A percentile compares a stretch with the other conserved stretches of the same genome.
Conservation (phyloP, 1,140 invertebrate species). For the Trichonephila inaurata region DNA sequence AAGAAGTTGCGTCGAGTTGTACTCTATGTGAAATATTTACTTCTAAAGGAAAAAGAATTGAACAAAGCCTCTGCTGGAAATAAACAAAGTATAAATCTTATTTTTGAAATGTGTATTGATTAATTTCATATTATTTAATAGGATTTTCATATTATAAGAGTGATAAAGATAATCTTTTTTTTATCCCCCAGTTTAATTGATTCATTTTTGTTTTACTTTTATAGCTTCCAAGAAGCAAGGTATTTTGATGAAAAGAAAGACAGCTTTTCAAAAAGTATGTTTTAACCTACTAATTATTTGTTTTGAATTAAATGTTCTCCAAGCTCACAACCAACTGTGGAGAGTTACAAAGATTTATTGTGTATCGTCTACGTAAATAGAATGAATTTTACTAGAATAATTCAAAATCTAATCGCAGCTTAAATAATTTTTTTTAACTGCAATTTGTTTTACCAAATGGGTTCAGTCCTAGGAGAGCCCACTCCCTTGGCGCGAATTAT, state of each 20-base stretch:
- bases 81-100: neutral
- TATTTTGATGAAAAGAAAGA: neutral
- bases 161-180: neutral
- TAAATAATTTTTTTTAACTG: no score
- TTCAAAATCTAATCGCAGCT: no score
- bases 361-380: no score
- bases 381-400: no score
- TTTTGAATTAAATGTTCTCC: no score
- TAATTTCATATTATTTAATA: neutral
- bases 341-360: no score
- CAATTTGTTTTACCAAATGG: no score
- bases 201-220: neutral
- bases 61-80: neutral
- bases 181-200: neutral
- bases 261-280: neutral
- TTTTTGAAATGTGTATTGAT: neutral
- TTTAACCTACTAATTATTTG: no score
- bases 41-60: neutral
- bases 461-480: no score
- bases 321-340: no score
- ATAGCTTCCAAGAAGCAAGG: neutral
- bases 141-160: neutral
- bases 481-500: no score
- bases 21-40: conserved; percentile 34
- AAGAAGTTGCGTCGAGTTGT: conserved; percentile 23